Conservation (phyloP, 2,888 invertebrate species). For the Rapana venosa region DNA sequence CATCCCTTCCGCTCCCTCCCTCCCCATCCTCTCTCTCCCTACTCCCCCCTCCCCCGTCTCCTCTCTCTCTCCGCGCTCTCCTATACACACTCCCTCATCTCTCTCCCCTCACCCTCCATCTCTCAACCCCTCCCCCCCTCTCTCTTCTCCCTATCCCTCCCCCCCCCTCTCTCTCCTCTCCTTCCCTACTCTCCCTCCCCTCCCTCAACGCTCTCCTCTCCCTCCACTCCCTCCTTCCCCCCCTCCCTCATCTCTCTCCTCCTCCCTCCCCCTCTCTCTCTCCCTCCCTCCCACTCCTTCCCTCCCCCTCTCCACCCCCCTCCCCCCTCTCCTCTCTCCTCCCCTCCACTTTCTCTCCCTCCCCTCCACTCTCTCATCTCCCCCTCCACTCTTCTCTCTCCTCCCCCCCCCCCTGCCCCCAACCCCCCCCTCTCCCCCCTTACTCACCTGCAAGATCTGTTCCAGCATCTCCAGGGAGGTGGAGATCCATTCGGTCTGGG, state of each 20-base stretch:
- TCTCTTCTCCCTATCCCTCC: neutral
- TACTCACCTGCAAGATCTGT: slow-evolving; percentile 62
- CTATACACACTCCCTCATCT: neutral
- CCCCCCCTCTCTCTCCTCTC: neutral
- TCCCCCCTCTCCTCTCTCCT: neutral
- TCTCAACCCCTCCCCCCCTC: neutral
- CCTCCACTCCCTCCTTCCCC: neutral
- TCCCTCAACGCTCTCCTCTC: neutral
- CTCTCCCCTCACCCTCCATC: neutral
- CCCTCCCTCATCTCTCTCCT: neutral
- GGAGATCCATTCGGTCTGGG: slow-evolving; percentile 60
- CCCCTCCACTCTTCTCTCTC: neutral
- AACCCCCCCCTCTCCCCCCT: neutral
- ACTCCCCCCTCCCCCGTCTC: neutral
- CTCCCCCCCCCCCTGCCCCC: neutral
- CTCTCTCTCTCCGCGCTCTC: neutral
- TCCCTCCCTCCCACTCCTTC: neutral
- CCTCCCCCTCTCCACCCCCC: neutral
- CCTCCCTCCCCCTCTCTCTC: neutral
- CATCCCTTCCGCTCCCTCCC: too few relatives aligned
- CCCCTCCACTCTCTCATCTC: neutral
- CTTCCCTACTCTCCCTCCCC: neutral
- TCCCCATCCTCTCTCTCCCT: neutral
- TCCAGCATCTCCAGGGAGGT: slow-evolving; percentile 64
- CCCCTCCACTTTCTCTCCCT: neutral